phyloP scores from a whole-genome alignment of 2,113 vertebrate genomes.

The Elephantulus edwardii region DNA sequence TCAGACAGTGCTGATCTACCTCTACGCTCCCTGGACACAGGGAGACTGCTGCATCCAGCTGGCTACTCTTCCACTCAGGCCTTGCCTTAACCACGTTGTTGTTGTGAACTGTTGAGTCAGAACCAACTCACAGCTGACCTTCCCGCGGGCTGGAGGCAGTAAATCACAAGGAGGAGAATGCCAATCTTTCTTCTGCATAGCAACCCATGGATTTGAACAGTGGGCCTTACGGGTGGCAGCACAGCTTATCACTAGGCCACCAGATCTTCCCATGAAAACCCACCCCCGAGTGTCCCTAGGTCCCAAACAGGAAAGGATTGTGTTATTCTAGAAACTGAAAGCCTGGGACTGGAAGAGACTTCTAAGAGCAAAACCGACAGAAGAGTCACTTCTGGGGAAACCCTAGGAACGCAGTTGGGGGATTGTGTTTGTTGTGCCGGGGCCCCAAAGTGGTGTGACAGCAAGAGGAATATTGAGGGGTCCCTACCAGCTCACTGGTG shows the following conservation, averaged over 20 bases:
- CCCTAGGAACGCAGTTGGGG: background rate
- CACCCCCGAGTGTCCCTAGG: background rate
- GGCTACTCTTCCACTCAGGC: no score
- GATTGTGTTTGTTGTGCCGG: background rate
- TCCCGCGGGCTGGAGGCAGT: no score
- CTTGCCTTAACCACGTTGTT: no score
- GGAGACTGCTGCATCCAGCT: background rate
- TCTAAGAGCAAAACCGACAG: no score
- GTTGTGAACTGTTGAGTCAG: no score
- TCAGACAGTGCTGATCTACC: background rate
- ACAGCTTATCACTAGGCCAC: no score
- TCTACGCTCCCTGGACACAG: background rate
- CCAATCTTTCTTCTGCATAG: no score
- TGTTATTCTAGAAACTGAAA: background rate
- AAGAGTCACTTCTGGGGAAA: background rate
- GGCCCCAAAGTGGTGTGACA: background rate
- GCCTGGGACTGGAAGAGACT: background rate
- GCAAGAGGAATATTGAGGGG: background rate
- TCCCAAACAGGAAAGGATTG: background rate
- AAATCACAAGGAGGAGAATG: no score
- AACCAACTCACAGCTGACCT: no score
- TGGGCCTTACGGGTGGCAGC: no score
- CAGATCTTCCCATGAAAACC: background rate
- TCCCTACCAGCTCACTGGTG: background rate
- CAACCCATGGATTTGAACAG: no score